A percentile compares a stretch with the other conserved stretches of the same genome.
These are phyloP conservation scores for Lordiphosa collinella DNA, from an alignment of 1,140 invertebrate genomes.

Conservation along the genomic window DNA sequence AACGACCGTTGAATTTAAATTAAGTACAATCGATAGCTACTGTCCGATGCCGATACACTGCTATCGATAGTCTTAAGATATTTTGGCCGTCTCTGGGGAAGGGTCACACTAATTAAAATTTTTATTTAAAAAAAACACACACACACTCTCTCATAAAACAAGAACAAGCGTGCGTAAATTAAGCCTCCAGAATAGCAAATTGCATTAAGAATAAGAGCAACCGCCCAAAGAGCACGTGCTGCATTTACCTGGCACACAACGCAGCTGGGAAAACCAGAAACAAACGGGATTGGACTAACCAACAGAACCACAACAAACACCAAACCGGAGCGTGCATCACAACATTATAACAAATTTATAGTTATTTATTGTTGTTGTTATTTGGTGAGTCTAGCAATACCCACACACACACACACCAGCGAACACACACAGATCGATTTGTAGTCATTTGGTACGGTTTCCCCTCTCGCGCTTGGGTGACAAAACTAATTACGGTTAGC, in stretches of 20 bases:
- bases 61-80: neutral
- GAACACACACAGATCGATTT: too few relatives aligned
- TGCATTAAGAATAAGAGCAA: slow-evolving; percentile 9
- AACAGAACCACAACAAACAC: slow-evolving; percentile 2
- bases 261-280: neutral
- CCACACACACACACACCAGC: too few relatives aligned
- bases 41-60: neutral
- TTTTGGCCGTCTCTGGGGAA: too few relatives aligned
- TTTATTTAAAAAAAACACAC: slow-evolving; percentile 4
- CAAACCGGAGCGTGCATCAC: slow-evolving; percentile 1
- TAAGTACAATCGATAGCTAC: slow-evolving; percentile 2
- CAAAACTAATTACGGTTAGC: too few relatives aligned
- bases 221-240: slow-evolving; percentile 9
- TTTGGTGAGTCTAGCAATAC: too few relatives aligned
- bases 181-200: slow-evolving; percentile 33
- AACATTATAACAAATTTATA: too few relatives aligned
- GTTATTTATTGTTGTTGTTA: too few relatives aligned
- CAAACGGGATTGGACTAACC: neutral
- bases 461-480: too few relatives aligned
- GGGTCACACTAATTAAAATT: neutral
- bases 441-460: neutral
- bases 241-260: slow-evolving; percentile 12
- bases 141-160: neutral
- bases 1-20: too few relatives aligned
- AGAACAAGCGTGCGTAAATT: slow-evolving; percentile 11